phyloP scores from a whole-genome alignment of 2,888 invertebrate genomes.

The Epirrhoe tristata region DNA sequence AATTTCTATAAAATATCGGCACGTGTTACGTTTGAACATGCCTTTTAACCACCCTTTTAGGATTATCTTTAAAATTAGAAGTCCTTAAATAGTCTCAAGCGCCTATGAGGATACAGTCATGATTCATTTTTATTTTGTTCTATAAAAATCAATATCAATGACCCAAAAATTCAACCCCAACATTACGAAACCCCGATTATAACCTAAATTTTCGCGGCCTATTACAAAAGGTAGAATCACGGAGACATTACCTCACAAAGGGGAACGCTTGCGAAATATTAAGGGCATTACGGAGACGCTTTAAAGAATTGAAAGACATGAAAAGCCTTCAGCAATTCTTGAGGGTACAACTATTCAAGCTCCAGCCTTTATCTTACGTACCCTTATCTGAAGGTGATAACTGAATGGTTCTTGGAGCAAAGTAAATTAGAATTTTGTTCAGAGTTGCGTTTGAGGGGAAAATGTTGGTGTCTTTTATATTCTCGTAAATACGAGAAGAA shows the following conservation, averaged over 20 bases:
- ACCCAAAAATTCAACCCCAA: not conserved
- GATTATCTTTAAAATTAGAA: too few relatives aligned
- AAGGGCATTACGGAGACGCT: conserved; percentile 65
- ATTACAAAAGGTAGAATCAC: conserved; percentile 40
- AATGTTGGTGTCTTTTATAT: not conserved
- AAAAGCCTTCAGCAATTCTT: conserved; percentile 32
- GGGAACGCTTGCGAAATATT: conserved; percentile 63
- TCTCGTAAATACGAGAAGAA: not conserved
- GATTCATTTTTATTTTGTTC: not conserved
- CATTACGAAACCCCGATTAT: conserved; percentile 17
- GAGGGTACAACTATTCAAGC: conserved; percentile 65
- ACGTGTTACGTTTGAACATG: too few relatives aligned
- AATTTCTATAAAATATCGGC: too few relatives aligned
- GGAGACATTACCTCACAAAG: conserved; percentile 53
- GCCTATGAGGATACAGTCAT: too few relatives aligned
- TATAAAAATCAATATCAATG: conserved; percentile 1
- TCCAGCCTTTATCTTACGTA: conserved; percentile 57
- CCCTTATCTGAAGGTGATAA: conserved; percentile 38
- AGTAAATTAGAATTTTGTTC: conserved; percentile 31
- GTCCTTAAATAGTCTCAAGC: too few relatives aligned
- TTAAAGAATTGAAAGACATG: conserved; percentile 47
- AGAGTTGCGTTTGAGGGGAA: conserved; percentile 1
- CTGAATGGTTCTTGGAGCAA: conserved; percentile 35
- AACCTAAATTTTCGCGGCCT: conserved; percentile 30
- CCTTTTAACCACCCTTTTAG: too few relatives aligned